These are phyloP conservation scores for Pseudonaja textilis DNA, from an alignment of 2,113 vertebrate species.

Conservation along the genomic window DNA sequence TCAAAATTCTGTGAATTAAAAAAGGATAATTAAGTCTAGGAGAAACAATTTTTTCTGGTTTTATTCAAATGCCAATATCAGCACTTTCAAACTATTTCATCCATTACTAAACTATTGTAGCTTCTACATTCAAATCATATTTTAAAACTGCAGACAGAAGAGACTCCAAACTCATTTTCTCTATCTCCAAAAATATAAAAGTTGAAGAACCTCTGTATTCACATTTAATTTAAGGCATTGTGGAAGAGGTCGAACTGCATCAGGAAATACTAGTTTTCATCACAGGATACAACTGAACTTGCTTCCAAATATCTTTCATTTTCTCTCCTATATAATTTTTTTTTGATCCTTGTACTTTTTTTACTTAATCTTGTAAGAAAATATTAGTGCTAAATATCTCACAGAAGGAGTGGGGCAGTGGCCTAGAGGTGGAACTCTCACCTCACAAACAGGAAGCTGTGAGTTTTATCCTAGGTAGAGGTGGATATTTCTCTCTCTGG, in stretches of 20 bases:
- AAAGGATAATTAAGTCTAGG: conserved; percentile 33
- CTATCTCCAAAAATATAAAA: background rate
- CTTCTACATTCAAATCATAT: background rate
- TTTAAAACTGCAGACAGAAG: background rate
- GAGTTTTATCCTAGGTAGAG: no score
- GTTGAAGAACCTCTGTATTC: background rate
- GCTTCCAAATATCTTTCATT: background rate
- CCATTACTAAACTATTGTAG: conserved; percentile 19
- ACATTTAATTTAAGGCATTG: background rate
- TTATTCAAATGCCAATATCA: conserved; percentile 16
- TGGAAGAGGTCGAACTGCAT: background rate
- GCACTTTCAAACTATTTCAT: conserved; percentile 8
- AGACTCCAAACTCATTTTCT: background rate
- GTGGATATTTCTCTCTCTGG: no score
- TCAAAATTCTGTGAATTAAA: conserved; percentile 76
- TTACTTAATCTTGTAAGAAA: background rate
- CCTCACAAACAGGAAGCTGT: no score
- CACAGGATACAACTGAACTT: background rate
- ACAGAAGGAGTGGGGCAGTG: background rate
- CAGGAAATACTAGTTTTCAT: background rate
- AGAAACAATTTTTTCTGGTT: background rate
- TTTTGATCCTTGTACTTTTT: background rate
- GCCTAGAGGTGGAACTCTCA: no score
- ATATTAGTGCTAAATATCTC: background rate
- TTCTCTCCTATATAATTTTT: background rate